Evolutionary conservation across 2,797 vertebrate genomes (phyloP), one percentile per base, ranked within the genome.

Genomic region (Phrynocephalus guinanensis): DNA sequence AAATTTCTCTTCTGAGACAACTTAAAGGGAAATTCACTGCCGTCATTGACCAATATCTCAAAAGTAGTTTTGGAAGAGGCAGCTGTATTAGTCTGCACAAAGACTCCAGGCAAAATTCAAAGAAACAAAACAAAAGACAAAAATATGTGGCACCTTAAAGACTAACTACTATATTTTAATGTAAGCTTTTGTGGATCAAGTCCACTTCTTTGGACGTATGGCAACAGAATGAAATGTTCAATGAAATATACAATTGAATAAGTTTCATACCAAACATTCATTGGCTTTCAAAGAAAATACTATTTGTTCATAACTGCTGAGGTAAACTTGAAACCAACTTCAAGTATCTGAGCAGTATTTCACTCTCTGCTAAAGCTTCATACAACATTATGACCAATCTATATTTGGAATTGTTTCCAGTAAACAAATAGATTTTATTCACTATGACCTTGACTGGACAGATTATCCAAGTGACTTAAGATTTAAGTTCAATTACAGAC

Each of bases 401-500:
- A 48, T 60, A 85, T 70, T 86, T 79, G 38, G 38, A 44, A 44
- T 44, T 44, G 24, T 78, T 86, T 82, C 67, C 30, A 60, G 16
- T 82, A 66, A 82, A 77, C 68, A 6, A 88, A 87, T 26, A 78
- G 67, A 67, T 16, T 52, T 11, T 33, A 86, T 81, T 80, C 76
- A 79, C 15, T 28, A 15, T 79, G 78, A 79, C 67, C 33, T 38
- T 87, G 82, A 38, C 8, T 0, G 38, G 52, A 86, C 7, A 72
- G 13, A 30, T 77, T 86, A 22, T 82, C 87, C 44, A 86, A 90
- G 33, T 56, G 82, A 77, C 48, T 87, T 44, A 72, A 86, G 15
- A 79, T 91, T 86, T 44, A 44, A 88, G 73, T 77, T 60, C 71
- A 85, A n/a, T 82, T 87, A n/a, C 82, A 73, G 30, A 79, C 44